Evolutionary conservation across 2,113 vertebrate genomes (phyloP), one percentile per base, ranked within the genome.

Genomic region (Alaudala cheleensis): DNA sequence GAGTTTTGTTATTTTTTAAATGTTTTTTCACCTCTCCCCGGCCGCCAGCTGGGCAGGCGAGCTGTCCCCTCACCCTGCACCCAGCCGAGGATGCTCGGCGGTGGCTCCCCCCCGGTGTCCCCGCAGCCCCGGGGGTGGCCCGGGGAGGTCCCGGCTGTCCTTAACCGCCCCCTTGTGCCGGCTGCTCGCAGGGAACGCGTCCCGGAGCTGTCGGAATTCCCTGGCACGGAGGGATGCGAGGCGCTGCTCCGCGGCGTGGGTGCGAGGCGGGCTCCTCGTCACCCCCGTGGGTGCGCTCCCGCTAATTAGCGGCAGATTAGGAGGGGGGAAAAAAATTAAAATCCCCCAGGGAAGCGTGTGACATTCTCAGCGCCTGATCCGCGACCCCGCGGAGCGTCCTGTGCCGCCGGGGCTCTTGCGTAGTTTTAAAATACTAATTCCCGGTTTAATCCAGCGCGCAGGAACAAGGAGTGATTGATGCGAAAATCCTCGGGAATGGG

Each of bases 121-220:
- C 74, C 79, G 44, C 77, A 22, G 50, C 45, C 88, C 42, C 81
- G 62, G 62, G 77, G 65, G 70, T 18, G 61, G 29, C 82, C 28
- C 76, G 34, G 33, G 62, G 64, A 37, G 37, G 72, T 33, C 81
- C 73, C 5, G 62, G 11, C 72, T 96, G 85, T 90, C 95, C 94
- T 94, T 58, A 92, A 7, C 88, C 72, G 95, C 95, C 94, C 94
- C 96, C 95, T 95, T 93, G 95, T 10, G 95, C 90, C 92, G 9
- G 95, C 71, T 85, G 5, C 84, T 77, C 82, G 93, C 81, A 91
- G 85, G 88, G 8, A 37, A 76, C 49, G 65, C 73, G 40, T 58
- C 73, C 87, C 53, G 37, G 74, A 81, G 83, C 5, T 64, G 53
- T 9, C 42, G 95, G 77, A 51, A 91, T 91, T 73, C 82, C 88